Base-by-base conservation (phyloP, 2,797 vertebrate genomes). In the Gymnocypris eckloni region DNA sequence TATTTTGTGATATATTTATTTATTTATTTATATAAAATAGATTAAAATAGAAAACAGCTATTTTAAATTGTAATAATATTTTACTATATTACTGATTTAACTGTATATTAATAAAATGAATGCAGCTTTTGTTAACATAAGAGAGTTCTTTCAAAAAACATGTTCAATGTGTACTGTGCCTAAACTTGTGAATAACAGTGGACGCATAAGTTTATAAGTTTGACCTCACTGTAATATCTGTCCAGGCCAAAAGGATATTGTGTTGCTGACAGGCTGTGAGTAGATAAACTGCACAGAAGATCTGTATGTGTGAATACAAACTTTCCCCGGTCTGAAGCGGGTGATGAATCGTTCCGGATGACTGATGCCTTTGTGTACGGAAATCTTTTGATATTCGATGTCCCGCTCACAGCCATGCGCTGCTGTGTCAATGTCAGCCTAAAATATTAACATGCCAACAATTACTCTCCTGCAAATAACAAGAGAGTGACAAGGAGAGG, bases 371-470 rank as follows among this genome's bases (percentile, higher is more conserved):
- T 66, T 89, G 91, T 92, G 90, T 86, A 83, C 66, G 13, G 2
- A 91, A 90, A 90, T 85, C 86, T 90, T 93, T 90, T 72, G 90
- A 94, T 91, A 94, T 93, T 92, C 88, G 86, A 89, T 88, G 82
- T 92, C 92, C 90, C 72, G 87, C 90, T 92, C 88, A 83, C 81
- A 91, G 92, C 91, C 91, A 13, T 83, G 89, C 90, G 90, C 90
- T 72, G 75, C 28, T 48, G 87, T 91, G 91, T 93, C 92, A 89
- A 72, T 73, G 86, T 86, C 84, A 79, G 73, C 8, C 70, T 91
- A 88, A 92, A 93, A 92, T 93, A 94, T 93, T 91, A 93, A 93
- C 87, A 82, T 69, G 88, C 87, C 89, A 91, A 92, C 91, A 91
- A 92, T 91, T 73, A 83, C 45, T 81, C 70, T 83, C 22, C 69